Conservation (phyloP, 2,113 vertebrate species). For the Dasyurus viverrinus region DNA sequence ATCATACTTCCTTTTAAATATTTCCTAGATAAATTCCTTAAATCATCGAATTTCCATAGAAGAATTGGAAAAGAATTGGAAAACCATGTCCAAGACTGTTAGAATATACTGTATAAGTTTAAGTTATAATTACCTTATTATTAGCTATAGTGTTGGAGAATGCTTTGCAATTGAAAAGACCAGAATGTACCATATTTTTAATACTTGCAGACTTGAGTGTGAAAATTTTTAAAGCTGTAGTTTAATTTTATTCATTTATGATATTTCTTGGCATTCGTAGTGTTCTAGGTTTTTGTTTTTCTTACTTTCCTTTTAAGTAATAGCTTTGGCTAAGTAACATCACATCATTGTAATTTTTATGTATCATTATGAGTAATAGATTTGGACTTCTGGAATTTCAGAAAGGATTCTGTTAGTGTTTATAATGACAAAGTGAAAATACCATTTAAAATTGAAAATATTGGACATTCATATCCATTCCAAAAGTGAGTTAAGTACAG, state of each 20-base stretch:
- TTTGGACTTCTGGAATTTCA: conserved; percentile 37
- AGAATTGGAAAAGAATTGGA: background rate
- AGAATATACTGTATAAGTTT: background rate
- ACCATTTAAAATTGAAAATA: conserved; percentile 11
- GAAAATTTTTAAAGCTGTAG: background rate
- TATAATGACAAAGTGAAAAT: conserved; percentile 12
- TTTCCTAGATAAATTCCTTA: conserved; percentile 10
- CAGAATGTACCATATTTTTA: conserved; percentile 9
- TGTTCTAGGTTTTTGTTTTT: background rate
- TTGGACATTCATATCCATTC: conserved; percentile 25
- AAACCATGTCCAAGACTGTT: background rate
- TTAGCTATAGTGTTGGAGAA: background rate
- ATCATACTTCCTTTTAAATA: background rate
- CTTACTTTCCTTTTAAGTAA: background rate
- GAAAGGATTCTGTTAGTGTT: conserved; percentile 40
- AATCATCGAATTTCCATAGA: background rate
- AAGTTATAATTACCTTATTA: background rate
- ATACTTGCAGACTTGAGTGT: background rate
- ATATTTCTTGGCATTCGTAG: background rate
- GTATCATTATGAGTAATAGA: conserved; percentile 42
- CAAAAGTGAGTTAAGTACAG: background rate
- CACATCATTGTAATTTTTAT: background rate
- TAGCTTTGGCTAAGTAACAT: background rate
- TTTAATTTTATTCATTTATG: background rate
- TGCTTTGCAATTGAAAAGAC: background rate